Conservation (phyloP, 1,140 invertebrate genomes). For the Brachionus rotundiformis region DNA sequence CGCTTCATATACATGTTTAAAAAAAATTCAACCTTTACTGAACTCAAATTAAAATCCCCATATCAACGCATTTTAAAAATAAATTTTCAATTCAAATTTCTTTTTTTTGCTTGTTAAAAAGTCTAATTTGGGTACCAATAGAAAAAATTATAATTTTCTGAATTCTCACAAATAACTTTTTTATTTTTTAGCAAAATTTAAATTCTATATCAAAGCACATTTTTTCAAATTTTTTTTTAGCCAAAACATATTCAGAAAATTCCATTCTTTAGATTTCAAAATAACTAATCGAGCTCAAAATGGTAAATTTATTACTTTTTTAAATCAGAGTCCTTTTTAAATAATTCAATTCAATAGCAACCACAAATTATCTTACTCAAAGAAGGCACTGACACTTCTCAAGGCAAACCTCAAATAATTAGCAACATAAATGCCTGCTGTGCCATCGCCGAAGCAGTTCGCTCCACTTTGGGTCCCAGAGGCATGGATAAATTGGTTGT, state of each 20-base stretch:
- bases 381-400: constrained; percentile 93
- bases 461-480: constrained; percentile 93
- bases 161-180: background rate
- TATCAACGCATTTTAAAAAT: constrained; percentile 33
- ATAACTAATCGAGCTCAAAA: background rate
- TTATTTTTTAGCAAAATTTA: constrained; percentile 35
- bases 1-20: background rate
- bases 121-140: background rate
- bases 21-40: background rate
- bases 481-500: constrained; percentile 99
- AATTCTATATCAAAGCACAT: constrained; percentile 10
- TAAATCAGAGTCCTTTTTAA: background rate
- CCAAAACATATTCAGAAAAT: background rate
- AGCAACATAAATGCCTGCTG: constrained; percentile 99
- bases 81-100: background rate
- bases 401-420: constrained; percentile 91
- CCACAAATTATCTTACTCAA: constrained; percentile 95
- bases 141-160: background rate
- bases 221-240: constrained; percentile 30
- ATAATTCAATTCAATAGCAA: constrained; percentile 69
- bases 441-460: constrained; percentile 86
- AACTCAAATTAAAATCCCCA: background rate
- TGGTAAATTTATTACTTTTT: constrained; percentile 7
- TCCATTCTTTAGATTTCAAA: background rate
- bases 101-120: background rate